Evolutionary conservation across 2,113 vertebrate species (phyloP).

Genomic region (Scomber colias): DNA sequence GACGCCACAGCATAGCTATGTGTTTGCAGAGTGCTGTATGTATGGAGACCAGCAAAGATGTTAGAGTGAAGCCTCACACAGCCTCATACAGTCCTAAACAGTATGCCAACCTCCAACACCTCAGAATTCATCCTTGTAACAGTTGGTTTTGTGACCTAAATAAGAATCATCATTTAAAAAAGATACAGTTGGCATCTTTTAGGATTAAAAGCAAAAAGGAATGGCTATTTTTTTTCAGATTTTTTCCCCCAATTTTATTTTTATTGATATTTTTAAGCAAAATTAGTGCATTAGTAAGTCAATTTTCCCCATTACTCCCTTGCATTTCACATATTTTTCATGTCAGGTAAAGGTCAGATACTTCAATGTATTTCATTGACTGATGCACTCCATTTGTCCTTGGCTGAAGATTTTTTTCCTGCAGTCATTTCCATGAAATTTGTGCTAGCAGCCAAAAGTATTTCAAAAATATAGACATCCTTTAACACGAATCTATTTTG

Average conservation of each 20-base stretch:
- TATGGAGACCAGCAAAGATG: constrained; percentile 2
- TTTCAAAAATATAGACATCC: neutral
- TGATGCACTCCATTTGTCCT: neutral
- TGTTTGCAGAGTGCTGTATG: constrained; percentile 21
- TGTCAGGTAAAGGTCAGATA: constrained; percentile 1
- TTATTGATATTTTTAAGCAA: neutral
- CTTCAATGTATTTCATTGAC: neutral
- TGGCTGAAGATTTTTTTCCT: constrained; percentile 1
- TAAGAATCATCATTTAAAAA: constrained; percentile 12
- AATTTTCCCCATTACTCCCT: neutral
- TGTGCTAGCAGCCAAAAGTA: neutral
- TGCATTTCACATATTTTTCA: neutral
- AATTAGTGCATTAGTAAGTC: neutral
- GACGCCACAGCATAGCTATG: neutral
- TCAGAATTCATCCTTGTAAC: constrained; percentile 37
- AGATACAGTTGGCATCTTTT: neutral
- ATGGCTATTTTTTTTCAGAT: neutral
- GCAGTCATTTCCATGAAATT: constrained; percentile 4
- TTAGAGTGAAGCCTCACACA: constrained; percentile 11
- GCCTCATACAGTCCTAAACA: neutral
- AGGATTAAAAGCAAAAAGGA: neutral
- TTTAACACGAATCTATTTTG: neutral
- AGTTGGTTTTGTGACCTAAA: constrained; percentile 52
- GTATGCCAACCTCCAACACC: constrained; percentile 45
- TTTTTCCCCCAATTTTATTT: neutral